Base-by-base conservation (phyloP, 2,888 invertebrate species). In the Orthosia cruda region DNA sequence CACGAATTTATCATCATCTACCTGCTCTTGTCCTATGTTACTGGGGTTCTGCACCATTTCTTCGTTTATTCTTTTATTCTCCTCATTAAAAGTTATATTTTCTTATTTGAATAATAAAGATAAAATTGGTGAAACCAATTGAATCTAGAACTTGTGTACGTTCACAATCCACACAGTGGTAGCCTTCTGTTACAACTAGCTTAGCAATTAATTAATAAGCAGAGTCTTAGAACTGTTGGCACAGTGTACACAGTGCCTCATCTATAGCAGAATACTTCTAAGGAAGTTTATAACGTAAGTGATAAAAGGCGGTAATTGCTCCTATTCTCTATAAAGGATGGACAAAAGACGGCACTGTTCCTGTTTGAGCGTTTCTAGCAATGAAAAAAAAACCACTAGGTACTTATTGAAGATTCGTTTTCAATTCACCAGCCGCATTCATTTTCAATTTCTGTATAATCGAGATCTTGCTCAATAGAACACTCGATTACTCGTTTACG, bases 381-480 rank as follows among this genome's bases (percentile, higher is more conserved):
- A 87, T 85, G 78, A 83, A 81, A 88, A 90, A 90, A 83, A 71
- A 88, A 87, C 89, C 86, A 88, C 87, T 88, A 1, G 40, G 40
- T 40, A 87, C 87, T 88, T 89, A 89, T 91, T 87, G 88, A 90
- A 92, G 91, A 93, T 91, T 92, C 94, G 90, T 93, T 95, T 93
- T 93, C 95, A 91, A 94, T 95, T 93, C 93, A 84, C 89, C 89
- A 88, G 92, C 92, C 93, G 93, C 94, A 92, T 94, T 94, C 94
- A 93, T 94, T 95, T 96, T 94, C 94, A 94, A 95, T 95, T 94
- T 93, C 94, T 93, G 93, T 91, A 96, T 95, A 95, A 95, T 95
- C 94, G 94, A 95, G 95, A 95, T 94, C 94, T 95, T 95, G 94
- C 94, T 96, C 96, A 96, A 96, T 96, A 95, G 96, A 96, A 95